Evolutionary conservation across 2,113 vertebrate genomes (phyloP).

Genomic region (Chrysemys picta): DNA sequence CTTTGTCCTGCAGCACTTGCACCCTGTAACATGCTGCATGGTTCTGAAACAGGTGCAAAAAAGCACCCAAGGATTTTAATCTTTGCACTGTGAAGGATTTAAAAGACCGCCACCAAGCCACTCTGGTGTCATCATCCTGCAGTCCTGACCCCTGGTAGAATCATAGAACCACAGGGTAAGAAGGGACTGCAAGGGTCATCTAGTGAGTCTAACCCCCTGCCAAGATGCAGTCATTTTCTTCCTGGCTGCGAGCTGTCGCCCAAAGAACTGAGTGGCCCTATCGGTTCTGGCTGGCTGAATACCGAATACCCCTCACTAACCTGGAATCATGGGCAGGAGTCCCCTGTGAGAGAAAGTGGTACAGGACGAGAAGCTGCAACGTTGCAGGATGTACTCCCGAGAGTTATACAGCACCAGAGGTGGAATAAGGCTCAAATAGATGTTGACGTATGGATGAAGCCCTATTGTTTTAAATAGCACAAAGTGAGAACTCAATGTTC

Average conservation of each 20-base stretch:
- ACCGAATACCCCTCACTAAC: neutral
- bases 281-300: neutral
- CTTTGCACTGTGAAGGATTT: neutral
- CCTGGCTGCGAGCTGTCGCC: no score
- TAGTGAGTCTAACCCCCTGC: no score
- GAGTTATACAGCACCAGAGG: neutral
- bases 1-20: neutral
- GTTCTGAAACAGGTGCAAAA: neutral
- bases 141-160: neutral
- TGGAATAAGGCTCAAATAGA: neutral
- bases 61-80: accelerated
- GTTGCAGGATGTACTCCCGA: accelerated
- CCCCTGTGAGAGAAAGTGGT: accelerated
- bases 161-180: no score
- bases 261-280: neutral
- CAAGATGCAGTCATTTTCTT: no score
- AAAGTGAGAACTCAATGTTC: neutral
- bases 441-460: neutral
- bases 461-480: neutral
- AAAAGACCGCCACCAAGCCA: neutral
- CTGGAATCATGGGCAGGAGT: neutral
- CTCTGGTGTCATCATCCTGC: neutral
- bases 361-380: accelerated
- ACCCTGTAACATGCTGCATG: neutral
- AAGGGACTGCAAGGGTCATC: no score